Conservation (phyloP, 2,797 vertebrate genomes). For the Merluccius polli region DNA sequence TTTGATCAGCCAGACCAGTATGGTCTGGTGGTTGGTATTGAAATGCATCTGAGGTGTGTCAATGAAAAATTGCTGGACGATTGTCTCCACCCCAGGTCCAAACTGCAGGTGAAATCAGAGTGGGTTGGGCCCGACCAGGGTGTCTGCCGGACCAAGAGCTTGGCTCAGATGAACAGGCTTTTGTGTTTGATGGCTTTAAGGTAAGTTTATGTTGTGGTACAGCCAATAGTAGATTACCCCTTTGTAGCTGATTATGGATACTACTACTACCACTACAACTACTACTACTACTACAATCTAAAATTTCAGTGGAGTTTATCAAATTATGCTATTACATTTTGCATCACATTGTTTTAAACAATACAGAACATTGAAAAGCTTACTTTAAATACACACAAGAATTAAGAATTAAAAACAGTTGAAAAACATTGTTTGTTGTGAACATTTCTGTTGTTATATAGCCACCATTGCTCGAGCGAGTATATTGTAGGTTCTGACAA, state of each 20-base stretch:
- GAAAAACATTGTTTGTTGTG: too few relatives aligned
- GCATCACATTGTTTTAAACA: background rate
- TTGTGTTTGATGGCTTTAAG: slow-evolving; percentile 94
- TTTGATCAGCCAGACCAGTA: too few relatives aligned
- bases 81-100: slow-evolving; percentile 61
- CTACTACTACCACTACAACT: background rate
- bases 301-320: background rate
- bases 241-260: background rate
- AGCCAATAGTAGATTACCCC: background rate
- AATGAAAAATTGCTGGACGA: background rate
- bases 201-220: slow-evolving; percentile 51
- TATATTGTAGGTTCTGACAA: too few relatives aligned
- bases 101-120: slow-evolving; percentile 88
- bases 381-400: too few relatives aligned
- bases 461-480: too few relatives aligned
- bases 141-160: slow-evolving; percentile 89
- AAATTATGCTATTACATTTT: too few relatives aligned
- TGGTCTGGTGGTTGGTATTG: too few relatives aligned
- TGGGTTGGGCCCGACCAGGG: slow-evolving; percentile 89
- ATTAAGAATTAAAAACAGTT: too few relatives aligned
- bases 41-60: background rate
- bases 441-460: too few relatives aligned
- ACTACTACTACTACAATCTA: background rate
- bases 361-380: background rate
- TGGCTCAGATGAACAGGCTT: slow-evolving; percentile 89